Percentiles rank a stretch among this genome's conserved stretches.
Evolutionary conservation across 1,140 invertebrate species (phyloP).

Genomic region (Habropoda laboriosa): DNA sequence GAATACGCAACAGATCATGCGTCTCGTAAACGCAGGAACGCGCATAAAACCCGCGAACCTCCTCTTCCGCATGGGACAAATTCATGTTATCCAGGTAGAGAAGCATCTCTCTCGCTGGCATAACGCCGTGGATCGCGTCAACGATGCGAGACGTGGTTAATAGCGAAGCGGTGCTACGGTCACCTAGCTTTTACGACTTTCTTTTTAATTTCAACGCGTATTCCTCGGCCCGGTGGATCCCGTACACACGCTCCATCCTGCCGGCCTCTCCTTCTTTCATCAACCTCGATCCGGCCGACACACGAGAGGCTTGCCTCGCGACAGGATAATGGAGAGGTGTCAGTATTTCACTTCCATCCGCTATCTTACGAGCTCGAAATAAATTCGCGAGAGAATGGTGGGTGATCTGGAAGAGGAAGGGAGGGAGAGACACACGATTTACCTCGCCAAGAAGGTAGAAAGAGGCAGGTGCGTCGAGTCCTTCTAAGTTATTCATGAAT

Average conservation of each 20-base stretch:
- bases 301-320: too few species aligned
- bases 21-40: constrained; percentile 43
- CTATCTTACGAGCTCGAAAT: too few species aligned
- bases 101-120: too few species aligned
- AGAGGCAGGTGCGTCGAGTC: constrained; percentile 72
- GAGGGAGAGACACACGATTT: constrained; percentile 10
- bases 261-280: constrained; percentile 8
- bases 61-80: constrained; percentile 35
- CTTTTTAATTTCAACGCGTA: constrained; percentile 15
- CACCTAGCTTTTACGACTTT: constrained; percentile 7
- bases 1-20: background rate
- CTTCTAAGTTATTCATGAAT: constrained; percentile 82
- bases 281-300: constrained; percentile 28
- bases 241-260: too few species aligned
- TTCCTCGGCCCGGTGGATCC: too few species aligned
- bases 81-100: background rate
- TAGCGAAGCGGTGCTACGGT: background rate
- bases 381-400: background rate
- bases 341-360: too few species aligned
- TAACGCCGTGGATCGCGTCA: background rate
- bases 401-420: too few species aligned
- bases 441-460: constrained; percentile 3
- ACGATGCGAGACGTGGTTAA: constrained; percentile 5
- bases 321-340: constrained; percentile 15
- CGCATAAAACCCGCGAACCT: constrained; percentile 32